A percentile compares a stretch with the other conserved stretches of the same genome.
These are phyloP conservation scores for Gadus macrocephalus DNA, from an alignment of 2,113 vertebrate genomes.

Conservation along the genomic window DNA sequence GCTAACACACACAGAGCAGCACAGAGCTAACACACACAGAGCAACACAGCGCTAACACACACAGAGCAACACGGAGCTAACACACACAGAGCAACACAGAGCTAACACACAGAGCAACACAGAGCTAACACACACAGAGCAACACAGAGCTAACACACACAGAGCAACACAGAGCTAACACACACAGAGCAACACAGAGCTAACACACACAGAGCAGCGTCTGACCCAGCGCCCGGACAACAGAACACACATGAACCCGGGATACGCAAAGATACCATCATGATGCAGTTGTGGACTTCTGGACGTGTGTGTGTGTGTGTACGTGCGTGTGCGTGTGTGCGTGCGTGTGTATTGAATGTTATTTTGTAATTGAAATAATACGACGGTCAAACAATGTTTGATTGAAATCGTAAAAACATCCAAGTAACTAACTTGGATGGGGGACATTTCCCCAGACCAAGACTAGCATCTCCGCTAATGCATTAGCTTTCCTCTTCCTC, in stretches of 20 bases:
- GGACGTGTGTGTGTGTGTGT: no score
- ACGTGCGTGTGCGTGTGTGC: no score
- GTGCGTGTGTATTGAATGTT: background rate
- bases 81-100: background rate
- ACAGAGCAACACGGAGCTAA: conserved; percentile 4
- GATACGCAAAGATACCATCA: no score
- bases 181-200: background rate
- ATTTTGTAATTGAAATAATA: no score
- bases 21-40: background rate
- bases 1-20: conserved; percentile 4
- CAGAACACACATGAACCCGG: background rate
- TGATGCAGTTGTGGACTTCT: no score
- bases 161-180: background rate
- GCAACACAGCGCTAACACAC: background rate
- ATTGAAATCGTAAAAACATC: no score
- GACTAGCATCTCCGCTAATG: conserved; percentile 16
- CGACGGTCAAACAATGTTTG: no score
- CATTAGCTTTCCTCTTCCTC: conserved; percentile 44
- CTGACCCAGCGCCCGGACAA: background rate
- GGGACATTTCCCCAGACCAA: background rate
- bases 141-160: conserved; percentile 5
- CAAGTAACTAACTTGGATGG: conserved; percentile 1
- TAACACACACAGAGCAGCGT: conserved; percentile 1
- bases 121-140: background rate
- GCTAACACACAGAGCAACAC: background rate